Base-by-base conservation (phyloP, 2,797 vertebrate genomes). In the Morus bassanus region DNA sequence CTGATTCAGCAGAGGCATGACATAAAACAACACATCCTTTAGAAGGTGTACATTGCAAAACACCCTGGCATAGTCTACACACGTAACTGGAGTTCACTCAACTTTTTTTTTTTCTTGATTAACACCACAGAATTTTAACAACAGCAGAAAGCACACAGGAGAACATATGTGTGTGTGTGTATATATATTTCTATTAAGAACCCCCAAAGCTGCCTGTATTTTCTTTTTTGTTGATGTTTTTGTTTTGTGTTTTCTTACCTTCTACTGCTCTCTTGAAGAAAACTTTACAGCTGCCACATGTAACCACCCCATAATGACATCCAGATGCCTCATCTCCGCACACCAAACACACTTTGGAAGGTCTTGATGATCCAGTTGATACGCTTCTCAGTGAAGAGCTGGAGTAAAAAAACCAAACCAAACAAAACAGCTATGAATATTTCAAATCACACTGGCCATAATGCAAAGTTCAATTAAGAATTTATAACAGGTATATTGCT, bases 201-300 rank as follows among this genome's bases (percentile, higher is more conserved):
- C 3, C 0, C 3, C 8, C 11, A 54, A 50, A 37, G 18, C 2
- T 3, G 2, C 18, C 24, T 0, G 0, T 5, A 37, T 77, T 74
- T 35, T 33, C 9, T n/a, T 69, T 53, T 31, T 41, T 25, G 13
- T 16, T 46, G 4, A 5, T 8, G 1, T 12, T 30, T 83, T n/a
- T 24, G 6, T 3, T 78, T 61, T 69, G 8, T 25, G 9, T 76
- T 92, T 72, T 64, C 98, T 98, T 99, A 99, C 99, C 99, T 99
- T 99, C 99, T 95, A 99, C 99, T 10, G 99, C 99, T 98, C 99
- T 98, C 98, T 99, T 99, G 98, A 99, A 99, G 98, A 99, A 99
- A 96, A 99, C 99, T 97, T 99, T 99, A 98, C 99, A 99, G 98
- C 99, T 99, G 93, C 99, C 99, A 78, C 99, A 99, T 4, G 99